Percentiles rank a stretch among this genome's conserved stretches.
Conservation (phyloP, 2,888 invertebrate species). For the Coenonympha glycerion region DNA sequence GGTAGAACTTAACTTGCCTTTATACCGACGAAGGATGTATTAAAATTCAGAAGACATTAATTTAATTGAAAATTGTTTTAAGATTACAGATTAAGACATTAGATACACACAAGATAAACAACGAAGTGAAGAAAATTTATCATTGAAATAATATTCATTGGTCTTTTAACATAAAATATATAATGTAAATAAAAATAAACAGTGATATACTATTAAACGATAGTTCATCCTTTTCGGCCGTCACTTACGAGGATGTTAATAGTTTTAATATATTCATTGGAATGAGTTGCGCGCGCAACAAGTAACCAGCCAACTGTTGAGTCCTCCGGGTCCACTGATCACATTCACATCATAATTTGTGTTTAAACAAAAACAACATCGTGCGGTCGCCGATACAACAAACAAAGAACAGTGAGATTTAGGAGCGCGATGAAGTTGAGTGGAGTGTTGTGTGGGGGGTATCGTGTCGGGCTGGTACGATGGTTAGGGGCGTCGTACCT, state of each 20-base stretch:
- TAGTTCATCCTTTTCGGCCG: constrained; percentile 27
- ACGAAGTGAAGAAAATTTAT: no score
- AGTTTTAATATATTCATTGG: constrained; percentile 53
- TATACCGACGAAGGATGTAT: no score
- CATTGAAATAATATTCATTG: no score
- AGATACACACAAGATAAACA: no score
- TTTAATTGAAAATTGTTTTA: no score
- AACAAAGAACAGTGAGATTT: neutral
- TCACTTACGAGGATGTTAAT: constrained; percentile 34
- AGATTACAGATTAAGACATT: no score
- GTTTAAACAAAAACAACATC: constrained; percentile 23
- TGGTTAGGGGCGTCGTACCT: constrained; percentile 57
- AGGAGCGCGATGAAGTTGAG: neutral
- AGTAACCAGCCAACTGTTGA: constrained; percentile 70
- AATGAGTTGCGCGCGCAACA: constrained; percentile 62
- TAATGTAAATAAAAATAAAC: no score
- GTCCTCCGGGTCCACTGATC: constrained; percentile 40
- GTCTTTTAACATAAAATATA: no score
- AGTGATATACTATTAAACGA: no score
- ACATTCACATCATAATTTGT: constrained; percentile 31
- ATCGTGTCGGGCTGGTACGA: neutral
- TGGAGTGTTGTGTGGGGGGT: neutral
- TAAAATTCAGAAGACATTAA: no score
- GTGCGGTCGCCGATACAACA: neutral
- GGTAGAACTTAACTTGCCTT: no score